These are phyloP conservation scores for Lasioglossum calceatum DNA, from an alignment of 2,888 invertebrate genomes.

Conservation along the genomic window DNA sequence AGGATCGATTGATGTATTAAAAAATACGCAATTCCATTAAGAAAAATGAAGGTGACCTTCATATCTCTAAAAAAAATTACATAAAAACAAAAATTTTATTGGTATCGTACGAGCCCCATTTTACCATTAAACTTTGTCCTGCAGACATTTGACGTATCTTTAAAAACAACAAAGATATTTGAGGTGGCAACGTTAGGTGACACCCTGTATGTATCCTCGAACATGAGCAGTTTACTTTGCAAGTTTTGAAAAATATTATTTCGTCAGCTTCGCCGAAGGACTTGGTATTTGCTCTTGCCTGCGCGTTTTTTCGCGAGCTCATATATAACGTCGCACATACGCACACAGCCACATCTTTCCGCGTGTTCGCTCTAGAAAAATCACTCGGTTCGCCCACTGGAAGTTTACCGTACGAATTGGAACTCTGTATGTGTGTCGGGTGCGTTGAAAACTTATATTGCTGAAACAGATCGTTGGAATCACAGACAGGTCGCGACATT, in stretches of 20 bases:
- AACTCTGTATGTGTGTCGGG: slow-evolving; percentile 12
- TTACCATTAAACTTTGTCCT: too few species aligned
- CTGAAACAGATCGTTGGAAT: slow-evolving; percentile 49
- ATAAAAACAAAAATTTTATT: too few species aligned
- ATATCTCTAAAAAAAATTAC: too few species aligned
- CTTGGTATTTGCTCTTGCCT: background rate
- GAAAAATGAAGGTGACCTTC: too few species aligned
- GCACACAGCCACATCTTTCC: background rate
- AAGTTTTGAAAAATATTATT: background rate
- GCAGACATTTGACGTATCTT: too few species aligned
- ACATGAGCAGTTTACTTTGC: too few species aligned
- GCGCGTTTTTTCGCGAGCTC: background rate
- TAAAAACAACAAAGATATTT: too few species aligned
- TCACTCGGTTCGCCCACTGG: background rate
- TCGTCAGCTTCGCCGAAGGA: background rate
- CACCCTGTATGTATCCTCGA: background rate
- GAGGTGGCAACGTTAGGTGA: too few species aligned
- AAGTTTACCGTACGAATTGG: slow-evolving; percentile 30
- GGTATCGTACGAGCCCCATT: too few species aligned
- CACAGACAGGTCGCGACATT: slow-evolving; percentile 50
- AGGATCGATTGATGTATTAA: too few species aligned
- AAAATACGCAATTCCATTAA: too few species aligned
- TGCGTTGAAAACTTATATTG: slow-evolving; percentile 48
- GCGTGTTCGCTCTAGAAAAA: slow-evolving; percentile 10
- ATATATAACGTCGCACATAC: background rate